Percentiles rank a stretch among this genome's conserved stretches.
These are phyloP conservation scores for Buathra laborator DNA, from an alignment of 2,888 invertebrate species.

Conservation along the genomic window DNA sequence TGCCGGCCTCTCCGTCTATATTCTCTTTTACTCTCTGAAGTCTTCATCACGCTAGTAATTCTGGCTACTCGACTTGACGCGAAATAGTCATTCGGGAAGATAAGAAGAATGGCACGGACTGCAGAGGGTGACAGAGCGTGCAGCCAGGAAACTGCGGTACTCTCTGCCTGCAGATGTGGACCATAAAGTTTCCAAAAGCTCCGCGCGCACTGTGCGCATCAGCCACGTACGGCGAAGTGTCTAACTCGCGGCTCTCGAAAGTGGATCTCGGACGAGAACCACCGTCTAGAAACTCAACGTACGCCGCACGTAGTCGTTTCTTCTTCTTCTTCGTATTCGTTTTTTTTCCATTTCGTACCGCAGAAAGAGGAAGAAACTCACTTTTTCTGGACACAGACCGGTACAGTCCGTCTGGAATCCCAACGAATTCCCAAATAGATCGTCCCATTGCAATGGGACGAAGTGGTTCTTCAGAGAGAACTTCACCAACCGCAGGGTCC, in stretches of 20 bases:
- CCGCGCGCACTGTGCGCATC: conserved; percentile 28
- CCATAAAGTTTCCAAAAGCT: conserved; percentile 52
- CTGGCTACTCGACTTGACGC: conserved; percentile 22
- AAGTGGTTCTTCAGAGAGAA: not conserved
- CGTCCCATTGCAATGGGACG: conserved; percentile 1
- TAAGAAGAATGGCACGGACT: conserved; percentile 31
- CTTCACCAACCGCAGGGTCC: not conserved
- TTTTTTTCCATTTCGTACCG: conserved; percentile 22
- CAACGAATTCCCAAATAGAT: conserved; percentile 47
- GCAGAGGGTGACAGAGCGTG: conserved; percentile 33
- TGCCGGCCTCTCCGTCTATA: not conserved
- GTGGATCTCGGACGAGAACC: conserved; percentile 59
- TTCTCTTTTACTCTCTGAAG: not conserved
- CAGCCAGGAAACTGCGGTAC: conserved; percentile 50
- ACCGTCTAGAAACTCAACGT: conserved; percentile 49
- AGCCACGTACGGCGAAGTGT: not conserved
- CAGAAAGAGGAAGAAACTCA: conserved; percentile 26
- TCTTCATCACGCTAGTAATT: conserved; percentile 28
- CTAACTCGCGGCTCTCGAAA: conserved; percentile 29
- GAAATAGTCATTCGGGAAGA: conserved; percentile 47
- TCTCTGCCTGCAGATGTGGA: conserved; percentile 42
- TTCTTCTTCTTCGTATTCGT: not conserved
- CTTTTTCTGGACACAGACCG: conserved; percentile 9
- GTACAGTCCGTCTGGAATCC: conserved; percentile 23
- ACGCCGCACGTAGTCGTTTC: conserved; percentile 56